A percentile compares a stretch with the other conserved stretches of the same genome.
These are phyloP conservation scores for Dreissena polymorpha DNA, from an alignment of 1,140 invertebrate genomes.

Conservation along the genomic window DNA sequence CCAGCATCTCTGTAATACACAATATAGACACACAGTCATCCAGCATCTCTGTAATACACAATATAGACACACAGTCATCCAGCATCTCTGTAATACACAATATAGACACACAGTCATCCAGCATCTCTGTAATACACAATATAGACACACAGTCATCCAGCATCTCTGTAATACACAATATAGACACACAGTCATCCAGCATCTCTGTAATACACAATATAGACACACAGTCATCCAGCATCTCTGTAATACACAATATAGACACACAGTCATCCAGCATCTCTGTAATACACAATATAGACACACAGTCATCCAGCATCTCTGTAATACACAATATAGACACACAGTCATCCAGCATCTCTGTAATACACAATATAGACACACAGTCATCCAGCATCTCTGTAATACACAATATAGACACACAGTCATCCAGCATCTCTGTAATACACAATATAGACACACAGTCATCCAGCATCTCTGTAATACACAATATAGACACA, in stretches of 20 bases:
- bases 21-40: not conserved
- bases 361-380: conserved; percentile 56
- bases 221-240: conserved; percentile 58
- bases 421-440: conserved; percentile 71
- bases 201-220: conserved; percentile 69
- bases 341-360: conserved; percentile 67
- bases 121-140: conserved; percentile 71
- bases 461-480: conserved; percentile 72
- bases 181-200: conserved; percentile 50
- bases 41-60: conserved; percentile 73
- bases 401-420: conserved; percentile 51
- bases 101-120: conserved; percentile 35
- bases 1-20: conserved; percentile 73
- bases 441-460: conserved; percentile 30
- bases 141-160: conserved; percentile 39
- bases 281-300: conserved; percentile 63
- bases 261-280: conserved; percentile 62
- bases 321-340: conserved; percentile 61
- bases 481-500: conserved; percentile 20
- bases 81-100: conserved; percentile 73
- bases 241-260: conserved; percentile 66
- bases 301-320: conserved; percentile 63
- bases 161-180: conserved; percentile 70
- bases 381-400: conserved; percentile 69
- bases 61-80: not conserved